A percentile compares a stretch with the other conserved stretches of the same genome.
Conservation (phyloP, 2,888 invertebrate species). For the Limnephilus rhombicus region DNA sequence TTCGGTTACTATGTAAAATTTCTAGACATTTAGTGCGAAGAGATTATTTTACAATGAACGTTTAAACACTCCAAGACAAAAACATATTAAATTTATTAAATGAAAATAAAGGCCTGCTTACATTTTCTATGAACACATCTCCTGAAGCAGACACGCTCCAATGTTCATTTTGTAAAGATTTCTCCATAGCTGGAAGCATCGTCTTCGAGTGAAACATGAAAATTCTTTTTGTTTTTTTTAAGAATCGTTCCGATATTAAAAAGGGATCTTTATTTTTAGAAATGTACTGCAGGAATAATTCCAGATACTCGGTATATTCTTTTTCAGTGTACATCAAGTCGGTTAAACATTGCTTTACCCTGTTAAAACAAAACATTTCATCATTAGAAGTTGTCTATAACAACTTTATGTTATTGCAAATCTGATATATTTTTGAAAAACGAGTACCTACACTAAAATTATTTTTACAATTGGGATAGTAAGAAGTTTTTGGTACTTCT, state of each 20-base stretch:
- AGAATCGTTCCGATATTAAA: neutral
- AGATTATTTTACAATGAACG: too few species aligned
- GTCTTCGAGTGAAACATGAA: neutral
- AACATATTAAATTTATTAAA: neutral
- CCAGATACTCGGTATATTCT: neutral
- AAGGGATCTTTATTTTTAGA: neutral
- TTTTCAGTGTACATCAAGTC: neutral
- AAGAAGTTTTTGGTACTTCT: too few species aligned
- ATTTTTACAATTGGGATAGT: too few species aligned
- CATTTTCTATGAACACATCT: neutral
- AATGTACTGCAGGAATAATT: neutral
- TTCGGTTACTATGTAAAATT: too few species aligned
- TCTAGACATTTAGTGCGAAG: too few species aligned
- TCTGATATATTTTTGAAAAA: too few species aligned
- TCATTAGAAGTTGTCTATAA: too few species aligned
- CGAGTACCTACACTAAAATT: too few species aligned
- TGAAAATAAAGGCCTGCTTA: neutral
- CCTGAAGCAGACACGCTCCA: neutral
- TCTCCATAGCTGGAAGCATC: neutral
- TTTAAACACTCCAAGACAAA: too few species aligned
- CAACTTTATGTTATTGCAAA: too few species aligned
- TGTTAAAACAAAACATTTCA: neutral
- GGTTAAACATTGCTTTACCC: neutral
- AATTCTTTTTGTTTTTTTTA: neutral
- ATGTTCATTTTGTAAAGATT: neutral